These are phyloP conservation scores for Numida meleagris DNA, from an alignment of 2,113 vertebrate species.

Conservation along the genomic window DNA sequence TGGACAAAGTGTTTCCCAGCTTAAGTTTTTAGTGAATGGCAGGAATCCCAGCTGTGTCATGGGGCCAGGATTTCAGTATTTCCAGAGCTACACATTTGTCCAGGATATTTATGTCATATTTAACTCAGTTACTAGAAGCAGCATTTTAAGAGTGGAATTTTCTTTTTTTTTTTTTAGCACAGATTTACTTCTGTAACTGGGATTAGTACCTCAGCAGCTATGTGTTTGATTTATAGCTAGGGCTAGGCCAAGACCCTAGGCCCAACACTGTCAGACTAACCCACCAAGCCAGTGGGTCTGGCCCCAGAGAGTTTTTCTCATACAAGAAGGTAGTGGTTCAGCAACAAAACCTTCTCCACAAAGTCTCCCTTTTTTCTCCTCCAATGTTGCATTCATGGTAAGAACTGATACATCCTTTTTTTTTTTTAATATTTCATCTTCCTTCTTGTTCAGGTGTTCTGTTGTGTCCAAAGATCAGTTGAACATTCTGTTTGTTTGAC, in stretches of 20 bases:
- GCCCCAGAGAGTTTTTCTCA: rapidly evolving
- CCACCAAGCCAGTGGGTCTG: not conserved
- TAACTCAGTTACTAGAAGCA: conserved; percentile 47
- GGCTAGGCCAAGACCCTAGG: not conserved
- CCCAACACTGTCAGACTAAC: not conserved
- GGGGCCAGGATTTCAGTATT: conserved; percentile 54
- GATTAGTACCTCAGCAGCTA: conserved; percentile 22
- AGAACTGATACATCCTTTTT: not conserved
- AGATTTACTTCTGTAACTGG: conserved; percentile 13
- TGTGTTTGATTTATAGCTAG: not conserved
- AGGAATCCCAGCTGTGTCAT: conserved; percentile 52
- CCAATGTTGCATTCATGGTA: not conserved
- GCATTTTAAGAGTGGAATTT: conserved; percentile 32
- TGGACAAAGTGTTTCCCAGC: conserved; percentile 67
- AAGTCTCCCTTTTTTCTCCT: too few relatives aligned
- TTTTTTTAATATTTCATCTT: not conserved
- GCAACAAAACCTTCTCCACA: not conserved
- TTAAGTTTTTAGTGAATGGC: conserved; percentile 60
- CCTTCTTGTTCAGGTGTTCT: not conserved
- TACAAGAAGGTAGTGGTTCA: not conserved
- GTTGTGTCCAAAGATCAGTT: not conserved
- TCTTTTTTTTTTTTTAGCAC: not conserved
- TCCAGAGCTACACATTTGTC: conserved; percentile 62
- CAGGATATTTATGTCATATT: conserved; percentile 61
- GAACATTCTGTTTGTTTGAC: not conserved